Conservation (phyloP, 1,140 invertebrate species). For the Pseudobourletiella spinata region DNA sequence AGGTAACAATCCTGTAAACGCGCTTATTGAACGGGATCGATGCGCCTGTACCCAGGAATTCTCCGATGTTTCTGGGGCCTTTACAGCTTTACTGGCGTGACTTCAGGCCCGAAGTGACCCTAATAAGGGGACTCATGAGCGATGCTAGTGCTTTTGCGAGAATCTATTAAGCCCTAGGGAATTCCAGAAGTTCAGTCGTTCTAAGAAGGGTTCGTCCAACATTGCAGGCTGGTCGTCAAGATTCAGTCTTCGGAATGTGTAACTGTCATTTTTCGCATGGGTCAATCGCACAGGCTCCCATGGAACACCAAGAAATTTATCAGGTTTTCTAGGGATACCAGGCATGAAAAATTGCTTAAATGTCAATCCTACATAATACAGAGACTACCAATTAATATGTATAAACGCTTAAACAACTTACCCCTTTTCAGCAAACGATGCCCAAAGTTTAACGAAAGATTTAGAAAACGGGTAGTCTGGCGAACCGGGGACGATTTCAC, state of each 20-base stretch:
- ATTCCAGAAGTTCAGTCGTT: conserved; percentile 30
- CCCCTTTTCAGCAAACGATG: conserved; percentile 28
- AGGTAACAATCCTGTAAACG: too few species aligned
- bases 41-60: too few species aligned
- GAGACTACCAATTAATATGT: not conserved
- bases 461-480: conserved; percentile 27
- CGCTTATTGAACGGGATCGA: too few species aligned
- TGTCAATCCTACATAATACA: too few species aligned
- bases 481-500: conserved; percentile 24
- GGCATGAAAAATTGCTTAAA: too few species aligned
- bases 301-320: not conserved
- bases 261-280: not conserved
- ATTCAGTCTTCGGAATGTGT: conserved; percentile 1
- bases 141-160: too few species aligned
- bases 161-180: too few species aligned
- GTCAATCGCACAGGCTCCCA: conserved; percentile 14
- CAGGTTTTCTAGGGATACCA: not conserved
- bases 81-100: too few species aligned
- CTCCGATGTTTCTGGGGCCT: too few species aligned
- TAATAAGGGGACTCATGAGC: too few species aligned
- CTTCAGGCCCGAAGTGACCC: too few species aligned
- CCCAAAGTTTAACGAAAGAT: conserved; percentile 24
- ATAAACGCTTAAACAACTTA: conserved; percentile 3
- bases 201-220: conserved; percentile 23
- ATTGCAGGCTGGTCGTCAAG: conserved; percentile 19